Evolutionary conservation across 2,888 invertebrate species (phyloP), one percentile per base, ranked within the genome.

Genomic region (Zygaena filipendulae): DNA sequence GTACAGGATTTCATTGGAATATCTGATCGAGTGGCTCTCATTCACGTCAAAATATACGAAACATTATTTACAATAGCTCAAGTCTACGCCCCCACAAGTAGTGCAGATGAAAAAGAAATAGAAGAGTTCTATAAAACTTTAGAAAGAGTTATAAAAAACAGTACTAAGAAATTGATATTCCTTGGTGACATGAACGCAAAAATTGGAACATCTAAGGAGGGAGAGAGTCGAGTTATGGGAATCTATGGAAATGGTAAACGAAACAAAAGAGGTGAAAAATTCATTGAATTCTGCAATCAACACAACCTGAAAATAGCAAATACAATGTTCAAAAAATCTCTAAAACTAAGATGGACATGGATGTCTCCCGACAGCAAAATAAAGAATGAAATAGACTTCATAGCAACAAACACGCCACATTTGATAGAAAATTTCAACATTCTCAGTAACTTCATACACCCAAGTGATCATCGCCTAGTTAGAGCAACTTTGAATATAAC

Each of bases 131-230:
- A 20, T 9, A 12, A 18, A 4, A 11, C 7, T 3, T n/a, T 26
- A 12, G 20, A 26, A 3, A 21, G n/a, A 23, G 9, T 19, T 11
- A 9, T 26, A 11, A 14, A 20, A 19, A 26, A 26, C 19, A 19
- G 26, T 6, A 9, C 13, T 11, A 3, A 3, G n/a, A 19, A 26
- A 5, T 2, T 20, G 8, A 26, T 26, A 23, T 11, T 23, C 11
- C 23, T 23, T 6, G 26, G 27, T n/a, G 27, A 27, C 18, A 16
- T 27, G 21, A 27, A 27, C 21, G 22, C 27, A 6, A 21, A 27
- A 21, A 21, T 27, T 13, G 27, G 27, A 19, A 6, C n/a, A 3
- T 21, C 21, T 8, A 13, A 9, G 4, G 14, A 13, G 18, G 13
- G 14, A 8, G 14, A 27, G 14, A 13, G 18, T 6, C 3, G 12